A percentile compares a stretch with the other conserved stretches of the same genome.
phyloP scores from a whole-genome alignment of 2,113 vertebrate genomes.

The Periophthalmus modestus region DNA sequence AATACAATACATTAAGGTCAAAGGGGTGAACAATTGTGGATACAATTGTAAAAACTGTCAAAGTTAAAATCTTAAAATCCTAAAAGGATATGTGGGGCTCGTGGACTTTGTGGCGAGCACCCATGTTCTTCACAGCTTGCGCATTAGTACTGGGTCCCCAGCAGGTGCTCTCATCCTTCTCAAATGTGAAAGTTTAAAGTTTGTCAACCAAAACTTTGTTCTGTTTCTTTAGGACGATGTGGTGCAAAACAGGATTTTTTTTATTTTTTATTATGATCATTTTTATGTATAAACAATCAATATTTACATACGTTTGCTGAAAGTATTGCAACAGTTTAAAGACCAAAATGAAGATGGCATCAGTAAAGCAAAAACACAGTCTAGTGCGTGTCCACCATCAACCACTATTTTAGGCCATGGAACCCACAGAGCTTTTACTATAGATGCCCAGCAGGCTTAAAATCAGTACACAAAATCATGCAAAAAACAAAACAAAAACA shows the following conservation, averaged over 20 bases:
- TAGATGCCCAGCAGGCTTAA: slow-evolving; percentile 32
- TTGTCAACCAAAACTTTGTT: not conserved
- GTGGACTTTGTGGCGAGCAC: slow-evolving; percentile 64
- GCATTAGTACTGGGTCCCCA: slow-evolving; percentile 73
- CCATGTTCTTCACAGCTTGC: slow-evolving; percentile 75
- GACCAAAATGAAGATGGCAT: slow-evolving; percentile 42
- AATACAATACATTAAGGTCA: slow-evolving; percentile 54
- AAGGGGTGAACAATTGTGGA: slow-evolving; percentile 8
- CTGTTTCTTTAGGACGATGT: slow-evolving; percentile 6
- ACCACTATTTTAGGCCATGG: slow-evolving; percentile 49
- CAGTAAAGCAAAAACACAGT: slow-evolving; percentile 48
- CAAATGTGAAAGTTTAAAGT: slow-evolving; percentile 2
- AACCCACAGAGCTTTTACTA: slow-evolving; percentile 5
- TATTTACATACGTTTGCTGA: slow-evolving; percentile 64
- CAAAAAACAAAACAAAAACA: slow-evolving; percentile 52
- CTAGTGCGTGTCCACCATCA: slow-evolving; percentile 45
- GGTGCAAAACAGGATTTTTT: slow-evolving; percentile 49
- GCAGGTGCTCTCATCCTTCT: slow-evolving; percentile 68
- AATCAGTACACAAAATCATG: slow-evolving; percentile 54
- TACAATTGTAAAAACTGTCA: not conserved
- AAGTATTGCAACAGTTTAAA: slow-evolving; percentile 34
- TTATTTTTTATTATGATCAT: slow-evolving; percentile 67
- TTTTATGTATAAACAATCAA: slow-evolving; percentile 69
- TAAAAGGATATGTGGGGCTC: slow-evolving; percentile 79
- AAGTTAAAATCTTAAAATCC: not conserved